Conservation (phyloP, 2,888 invertebrate species). For the Acrocera orbiculus region DNA sequence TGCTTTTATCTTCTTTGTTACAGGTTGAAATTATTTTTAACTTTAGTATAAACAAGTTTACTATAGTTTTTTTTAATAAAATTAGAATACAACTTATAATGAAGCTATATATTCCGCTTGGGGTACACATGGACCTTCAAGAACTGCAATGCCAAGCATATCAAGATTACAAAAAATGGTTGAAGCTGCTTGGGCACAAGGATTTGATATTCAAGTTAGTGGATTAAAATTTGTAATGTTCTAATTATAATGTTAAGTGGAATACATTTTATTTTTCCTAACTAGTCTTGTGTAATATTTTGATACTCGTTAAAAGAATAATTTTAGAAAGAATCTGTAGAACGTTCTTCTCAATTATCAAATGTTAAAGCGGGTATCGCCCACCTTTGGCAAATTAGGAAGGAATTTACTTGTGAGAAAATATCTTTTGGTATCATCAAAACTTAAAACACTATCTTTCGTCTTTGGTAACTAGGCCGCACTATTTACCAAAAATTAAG, state of each 20-base stretch:
- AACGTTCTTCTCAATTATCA: no score
- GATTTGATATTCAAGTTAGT: constrained; percentile 51
- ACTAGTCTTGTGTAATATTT: neutral
- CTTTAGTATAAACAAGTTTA: neutral
- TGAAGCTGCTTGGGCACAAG: constrained; percentile 65
- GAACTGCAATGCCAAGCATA: constrained; percentile 65
- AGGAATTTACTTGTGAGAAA: no score
- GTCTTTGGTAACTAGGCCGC: no score
- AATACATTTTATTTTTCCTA: no score
- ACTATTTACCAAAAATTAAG: no score
- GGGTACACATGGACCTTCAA: constrained; percentile 34
- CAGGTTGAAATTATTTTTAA: constrained; percentile 18
- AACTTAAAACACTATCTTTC: no score
- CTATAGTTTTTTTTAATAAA: constrained; percentile 1
- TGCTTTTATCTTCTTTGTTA: constrained; percentile 70
- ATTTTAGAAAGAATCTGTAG: no score
- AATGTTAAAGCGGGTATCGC: no score
- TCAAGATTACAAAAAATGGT: constrained; percentile 68
- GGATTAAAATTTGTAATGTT: neutral
- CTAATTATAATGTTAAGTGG: neutral
- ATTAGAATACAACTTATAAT: constrained; percentile 37
- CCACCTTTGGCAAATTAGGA: no score
- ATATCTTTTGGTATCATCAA: no score
- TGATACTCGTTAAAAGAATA: neutral
- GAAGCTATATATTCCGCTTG: constrained; percentile 34